Conservation (phyloP, 1,140 invertebrate species). For the Armadillidium nasatum region DNA sequence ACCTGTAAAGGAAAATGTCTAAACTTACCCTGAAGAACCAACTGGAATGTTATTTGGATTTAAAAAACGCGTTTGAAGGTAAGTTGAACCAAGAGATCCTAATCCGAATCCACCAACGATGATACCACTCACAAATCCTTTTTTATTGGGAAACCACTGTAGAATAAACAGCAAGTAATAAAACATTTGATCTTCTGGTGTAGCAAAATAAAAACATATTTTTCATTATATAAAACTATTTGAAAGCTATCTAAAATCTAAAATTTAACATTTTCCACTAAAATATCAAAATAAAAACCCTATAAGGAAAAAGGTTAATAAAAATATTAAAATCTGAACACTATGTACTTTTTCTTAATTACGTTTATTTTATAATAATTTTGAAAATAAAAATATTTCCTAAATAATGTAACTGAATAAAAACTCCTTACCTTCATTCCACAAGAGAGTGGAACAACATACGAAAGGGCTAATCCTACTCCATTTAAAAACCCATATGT, state of each 20-base stretch:
- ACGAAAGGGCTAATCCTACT: slow-evolving; percentile 2
- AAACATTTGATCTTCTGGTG: background rate
- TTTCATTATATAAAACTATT: too few species aligned
- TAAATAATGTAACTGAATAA: too few species aligned
- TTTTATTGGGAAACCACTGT: slow-evolving; percentile 52
- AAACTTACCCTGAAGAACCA: slow-evolving; percentile 42
- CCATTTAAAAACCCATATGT: slow-evolving; percentile 20
- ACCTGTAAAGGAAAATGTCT: background rate
- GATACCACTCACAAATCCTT: slow-evolving; percentile 52
- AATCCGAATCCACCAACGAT: slow-evolving; percentile 52
- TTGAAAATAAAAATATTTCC: too few species aligned
- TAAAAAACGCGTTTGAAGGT: slow-evolving; percentile 51
- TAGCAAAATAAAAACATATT: background rate
- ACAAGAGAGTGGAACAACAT: slow-evolving; percentile 17
- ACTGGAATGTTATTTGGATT: slow-evolving; percentile 51
- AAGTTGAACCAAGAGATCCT: slow-evolving; percentile 51
- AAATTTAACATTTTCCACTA: too few species aligned
- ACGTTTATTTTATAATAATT: too few species aligned
- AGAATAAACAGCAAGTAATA: background rate
- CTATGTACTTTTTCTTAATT: too few species aligned
- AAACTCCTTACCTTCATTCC: slow-evolving; percentile 29
- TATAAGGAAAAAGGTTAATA: too few species aligned
- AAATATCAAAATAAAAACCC: background rate
- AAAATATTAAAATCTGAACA: too few species aligned
- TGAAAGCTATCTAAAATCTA: too few species aligned